These are phyloP conservation scores for Alosa sapidissima DNA, from an alignment of 2,797 vertebrate species.

Conservation along the genomic window DNA sequence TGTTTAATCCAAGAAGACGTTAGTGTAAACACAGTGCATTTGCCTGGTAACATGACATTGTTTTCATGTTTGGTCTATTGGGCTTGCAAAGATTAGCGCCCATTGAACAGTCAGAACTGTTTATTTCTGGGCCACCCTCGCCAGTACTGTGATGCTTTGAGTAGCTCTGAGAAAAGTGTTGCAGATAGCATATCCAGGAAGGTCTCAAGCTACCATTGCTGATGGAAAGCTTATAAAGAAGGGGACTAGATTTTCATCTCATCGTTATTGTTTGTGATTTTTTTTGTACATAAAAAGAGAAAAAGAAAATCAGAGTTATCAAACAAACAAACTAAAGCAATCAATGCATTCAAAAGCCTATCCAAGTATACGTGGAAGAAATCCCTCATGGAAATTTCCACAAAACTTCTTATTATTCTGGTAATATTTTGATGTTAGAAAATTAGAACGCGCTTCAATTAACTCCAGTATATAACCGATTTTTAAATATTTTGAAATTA, in stretches of 20 bases:
- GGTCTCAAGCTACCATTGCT: background rate
- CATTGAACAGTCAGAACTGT: conserved; percentile 56
- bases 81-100: conserved; percentile 63
- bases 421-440: conserved; percentile 9
- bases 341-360: background rate
- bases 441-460: background rate
- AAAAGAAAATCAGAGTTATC: background rate
- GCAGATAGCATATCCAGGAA: background rate
- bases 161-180: background rate
- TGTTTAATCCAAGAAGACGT: conserved; percentile 55
- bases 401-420: background rate
- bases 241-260: background rate
- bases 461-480: background rate
- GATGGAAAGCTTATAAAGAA: background rate
- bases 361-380: background rate
- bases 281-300: background rate
- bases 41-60: conserved; percentile 69
- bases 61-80: conserved; percentile 59
- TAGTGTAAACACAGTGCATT: conserved; percentile 66
- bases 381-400: background rate
- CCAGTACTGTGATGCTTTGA: conserved; percentile 28
- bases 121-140: conserved; percentile 43
- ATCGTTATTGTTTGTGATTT: background rate
- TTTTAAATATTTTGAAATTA: conserved; percentile 28
- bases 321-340: conserved; percentile 2